These are phyloP conservation scores for Bembecia ichneumoniformis DNA, from an alignment of 2,888 invertebrate genomes.

Conservation along the genomic window DNA sequence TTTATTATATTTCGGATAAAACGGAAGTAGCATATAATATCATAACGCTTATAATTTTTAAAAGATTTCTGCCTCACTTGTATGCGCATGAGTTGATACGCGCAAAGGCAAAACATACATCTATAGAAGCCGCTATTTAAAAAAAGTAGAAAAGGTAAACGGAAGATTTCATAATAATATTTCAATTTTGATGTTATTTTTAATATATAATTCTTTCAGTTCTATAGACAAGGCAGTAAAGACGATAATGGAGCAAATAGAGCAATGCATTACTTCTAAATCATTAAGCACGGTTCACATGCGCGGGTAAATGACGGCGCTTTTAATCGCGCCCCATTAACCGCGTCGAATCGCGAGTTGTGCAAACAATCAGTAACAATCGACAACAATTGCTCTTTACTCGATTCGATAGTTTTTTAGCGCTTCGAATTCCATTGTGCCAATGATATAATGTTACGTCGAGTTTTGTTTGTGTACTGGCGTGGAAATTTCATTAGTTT, in stretches of 20 bases:
- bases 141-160: constrained; percentile 26
- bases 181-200: neutral
- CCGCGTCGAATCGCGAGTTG: constrained; percentile 62
- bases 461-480: constrained; percentile 35
- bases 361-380: constrained; percentile 42
- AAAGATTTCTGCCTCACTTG: constrained; percentile 40
- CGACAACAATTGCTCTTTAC: constrained; percentile 53
- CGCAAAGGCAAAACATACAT: constrained; percentile 37
- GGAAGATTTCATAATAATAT: constrained; percentile 21
- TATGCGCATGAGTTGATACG: constrained; percentile 49
- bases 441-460: constrained; percentile 41
- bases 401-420: constrained; percentile 58
- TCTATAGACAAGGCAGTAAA: neutral
- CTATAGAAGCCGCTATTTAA: constrained; percentile 20
- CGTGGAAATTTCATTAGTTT: constrained; percentile 68
- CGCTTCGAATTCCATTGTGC: constrained; percentile 50
- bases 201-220: constrained; percentile 1
- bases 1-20: constrained; percentile 26
- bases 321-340: constrained; percentile 66
- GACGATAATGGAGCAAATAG: constrained; percentile 5
- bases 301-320: constrained; percentile 39
- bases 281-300: constrained; percentile 66
- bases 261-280: constrained; percentile 39
- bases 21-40: constrained; percentile 64
- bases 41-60: constrained; percentile 32